Evolutionary conservation across 1,140 invertebrate genomes (phyloP).

Genomic region (Stenopsyche tienmushanensis): DNA sequence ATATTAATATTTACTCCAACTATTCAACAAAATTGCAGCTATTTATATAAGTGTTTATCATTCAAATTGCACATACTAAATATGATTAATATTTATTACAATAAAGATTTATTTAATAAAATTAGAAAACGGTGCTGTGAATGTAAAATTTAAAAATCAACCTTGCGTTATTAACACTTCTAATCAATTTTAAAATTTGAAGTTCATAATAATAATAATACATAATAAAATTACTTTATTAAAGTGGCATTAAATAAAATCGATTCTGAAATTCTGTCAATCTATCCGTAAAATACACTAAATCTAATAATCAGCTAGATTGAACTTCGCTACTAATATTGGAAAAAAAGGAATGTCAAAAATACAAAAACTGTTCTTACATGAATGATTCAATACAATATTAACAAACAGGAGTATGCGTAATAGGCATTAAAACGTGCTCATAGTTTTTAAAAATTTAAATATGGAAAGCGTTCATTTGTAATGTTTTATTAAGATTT

Average conservation of each 20-base stretch:
- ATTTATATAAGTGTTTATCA: slow-evolving; percentile 34
- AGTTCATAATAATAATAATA: too few species aligned
- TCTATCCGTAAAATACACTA: background rate
- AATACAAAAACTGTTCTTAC: background rate
- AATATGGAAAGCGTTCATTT: background rate
- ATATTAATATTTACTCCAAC: slow-evolving; percentile 39
- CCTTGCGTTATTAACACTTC: background rate
- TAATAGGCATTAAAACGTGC: background rate
- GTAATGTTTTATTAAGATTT: too few species aligned
- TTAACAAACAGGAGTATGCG: background rate
- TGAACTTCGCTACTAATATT: background rate
- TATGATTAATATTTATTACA: slow-evolving; percentile 13
- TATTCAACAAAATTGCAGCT: slow-evolving; percentile 42
- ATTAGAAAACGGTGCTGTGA: slow-evolving; percentile 1
- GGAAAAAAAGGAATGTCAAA: background rate
- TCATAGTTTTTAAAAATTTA: background rate
- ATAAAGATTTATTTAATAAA: slow-evolving; percentile 1
- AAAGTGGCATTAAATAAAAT: too few species aligned
- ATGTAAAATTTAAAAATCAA: background rate
- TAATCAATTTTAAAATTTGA: background rate
- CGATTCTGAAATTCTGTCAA: too few species aligned
- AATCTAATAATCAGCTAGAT: slow-evolving; percentile 9
- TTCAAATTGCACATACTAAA: slow-evolving; percentile 40
- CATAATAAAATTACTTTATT: too few species aligned
- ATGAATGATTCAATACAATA: background rate